Evolutionary conservation across 2,113 vertebrate genomes (phyloP), one percentile per base, ranked within the genome.

Genomic region (Melanocharis versteri): DNA sequence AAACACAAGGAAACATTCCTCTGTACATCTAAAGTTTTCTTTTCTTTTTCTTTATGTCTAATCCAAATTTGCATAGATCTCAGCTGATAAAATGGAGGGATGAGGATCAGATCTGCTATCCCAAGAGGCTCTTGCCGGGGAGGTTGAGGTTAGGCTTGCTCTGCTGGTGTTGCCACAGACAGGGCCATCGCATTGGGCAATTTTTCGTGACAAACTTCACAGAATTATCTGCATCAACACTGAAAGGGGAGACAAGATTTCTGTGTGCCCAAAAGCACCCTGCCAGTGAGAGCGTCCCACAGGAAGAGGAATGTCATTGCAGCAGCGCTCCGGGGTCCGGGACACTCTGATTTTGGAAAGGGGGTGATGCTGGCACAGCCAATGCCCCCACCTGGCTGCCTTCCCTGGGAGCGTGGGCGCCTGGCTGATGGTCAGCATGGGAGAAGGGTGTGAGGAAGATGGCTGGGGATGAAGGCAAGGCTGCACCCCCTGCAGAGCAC

Each of bases 301-400:
- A 1, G 8, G 18, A 22, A 2, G 18, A 26, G 65, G 28, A 3
- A 4, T 0, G 1, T 6, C 2, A 0, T 0, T 4, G 47, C 50
- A 10, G 40, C 1, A 6, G 15, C 0, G 5, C 50, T 4, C 48
- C 0, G 9, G 42, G 5, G 23, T 7, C 1, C 2, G 12, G 14
- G 71, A 10, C 9, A 8, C 28, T 18, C 47, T 7, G 65, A 20
- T 44, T 48, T 15, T 2, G 58, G 10, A 0, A 11, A 8, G 3
- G 10, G 28, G 42, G 2, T 5, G 13, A 1, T 11, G 86, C 50
- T 22, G 22, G 75, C 58, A 26, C 56, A 8, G 57, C 19, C 24
- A 2, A 0, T 12, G 40, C 9, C 30, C 72, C 64, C 40, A 13
- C 28, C 40, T 12, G 0, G 24, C 33, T n/a, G 28, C 27, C 33